Evolutionary conservation across 2,797 vertebrate genomes (phyloP).

Genomic region (Clamator glandarius): DNA sequence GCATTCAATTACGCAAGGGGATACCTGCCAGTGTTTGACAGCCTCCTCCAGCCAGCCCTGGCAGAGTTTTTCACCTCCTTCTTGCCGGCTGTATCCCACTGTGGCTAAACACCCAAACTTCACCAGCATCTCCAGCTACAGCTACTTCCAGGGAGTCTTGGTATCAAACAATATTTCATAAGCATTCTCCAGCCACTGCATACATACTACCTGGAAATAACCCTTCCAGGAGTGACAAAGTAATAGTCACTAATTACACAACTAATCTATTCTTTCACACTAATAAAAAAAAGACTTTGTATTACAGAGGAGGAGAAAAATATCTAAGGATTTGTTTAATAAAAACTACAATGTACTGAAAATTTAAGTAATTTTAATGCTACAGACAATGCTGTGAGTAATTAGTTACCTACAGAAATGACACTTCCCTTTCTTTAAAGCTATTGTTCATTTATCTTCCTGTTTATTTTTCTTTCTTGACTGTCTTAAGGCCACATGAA

Average conservation of each 20-base stretch:
- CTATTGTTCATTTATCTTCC: neutral
- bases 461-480: neutral
- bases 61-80: neutral
- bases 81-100: neutral
- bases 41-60: neutral
- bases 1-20: neutral
- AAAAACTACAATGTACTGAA: conserved; percentile 54
- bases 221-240: neutral
- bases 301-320: neutral
- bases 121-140: neutral
- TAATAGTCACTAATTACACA: conserved; percentile 23
- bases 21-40: neutral
- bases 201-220: neutral
- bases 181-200: neutral
- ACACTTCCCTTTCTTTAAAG: conserved; percentile 18
- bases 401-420: conserved; percentile 54
- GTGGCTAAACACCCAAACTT: neutral
- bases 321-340: conserved; percentile 64
- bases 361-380: conserved; percentile 55
- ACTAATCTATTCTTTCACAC: conserved; percentile 35
- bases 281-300: conserved; percentile 42
- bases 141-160: neutral
- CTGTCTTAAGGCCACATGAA: neutral
- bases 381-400: conserved; percentile 42
- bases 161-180: neutral